Evolutionary conservation across 2,113 vertebrate genomes (phyloP).

Genomic region (Pachypanchax playfairii): DNA sequence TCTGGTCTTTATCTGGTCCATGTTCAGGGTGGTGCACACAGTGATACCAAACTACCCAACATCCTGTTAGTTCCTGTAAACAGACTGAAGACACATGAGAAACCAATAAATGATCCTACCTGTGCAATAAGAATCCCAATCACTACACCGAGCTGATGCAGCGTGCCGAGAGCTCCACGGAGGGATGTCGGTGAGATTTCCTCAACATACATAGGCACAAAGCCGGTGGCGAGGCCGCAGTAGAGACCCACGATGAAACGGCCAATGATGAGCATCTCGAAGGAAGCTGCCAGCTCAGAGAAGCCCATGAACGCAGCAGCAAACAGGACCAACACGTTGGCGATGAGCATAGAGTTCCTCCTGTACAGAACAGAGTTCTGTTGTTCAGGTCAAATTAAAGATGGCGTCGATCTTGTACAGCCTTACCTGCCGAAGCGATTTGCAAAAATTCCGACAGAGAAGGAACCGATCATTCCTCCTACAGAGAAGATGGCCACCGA

Average conservation of each 20-base stretch:
- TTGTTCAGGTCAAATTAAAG: no score
- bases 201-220: constrained; percentile 94
- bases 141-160: constrained; percentile 95
- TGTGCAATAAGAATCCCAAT: constrained; percentile 93
- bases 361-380: no score
- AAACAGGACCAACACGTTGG: constrained; percentile 86
- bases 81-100: no score
- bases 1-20: no score
- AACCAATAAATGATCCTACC: no score
- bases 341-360: constrained; percentile 93
- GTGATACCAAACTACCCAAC: no score
- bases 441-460: constrained; percentile 91
- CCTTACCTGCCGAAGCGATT: constrained; percentile 92
- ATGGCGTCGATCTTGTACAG: no score
- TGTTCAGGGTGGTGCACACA: no score
- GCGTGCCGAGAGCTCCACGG: constrained; percentile 90
- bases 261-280: constrained; percentile 93
- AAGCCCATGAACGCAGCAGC: constrained; percentile 91
- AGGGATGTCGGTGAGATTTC: constrained; percentile 92
- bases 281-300: constrained; percentile 90
- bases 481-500: constrained; percentile 95
- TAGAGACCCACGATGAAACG: constrained; percentile 92
- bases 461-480: constrained; percentile 92
- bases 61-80: no score
- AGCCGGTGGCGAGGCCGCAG: constrained; percentile 92